Evolutionary conservation across 2,113 vertebrate species (phyloP).

Genomic region (Dipodomys ordii): DNA sequence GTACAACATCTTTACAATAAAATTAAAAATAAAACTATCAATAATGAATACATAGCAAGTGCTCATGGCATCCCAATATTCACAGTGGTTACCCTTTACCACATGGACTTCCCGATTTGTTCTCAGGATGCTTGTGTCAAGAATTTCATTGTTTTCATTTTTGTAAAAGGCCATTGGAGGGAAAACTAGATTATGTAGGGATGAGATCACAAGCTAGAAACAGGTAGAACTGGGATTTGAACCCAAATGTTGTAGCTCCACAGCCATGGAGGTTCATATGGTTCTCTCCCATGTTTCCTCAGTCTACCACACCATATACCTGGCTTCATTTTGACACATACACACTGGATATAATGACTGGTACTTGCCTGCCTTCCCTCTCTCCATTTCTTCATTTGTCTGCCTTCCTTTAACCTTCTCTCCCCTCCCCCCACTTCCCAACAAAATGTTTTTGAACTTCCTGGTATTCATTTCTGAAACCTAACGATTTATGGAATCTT

Average conservation of each 20-base stretch:
- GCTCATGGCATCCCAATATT: neutral
- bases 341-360: too few species aligned
- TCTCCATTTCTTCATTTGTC: accelerated
- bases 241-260: neutral
- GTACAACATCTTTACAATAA: too few species aligned
- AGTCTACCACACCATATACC: neutral
- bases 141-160: neutral
- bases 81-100: neutral
- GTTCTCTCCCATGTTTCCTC: too few species aligned
- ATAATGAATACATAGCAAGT: neutral
- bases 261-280: too few species aligned
- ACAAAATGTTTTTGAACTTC: constrained; percentile 15
- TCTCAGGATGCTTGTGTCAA: neutral
- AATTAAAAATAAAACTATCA: too few species aligned
- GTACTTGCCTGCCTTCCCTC: neutral
- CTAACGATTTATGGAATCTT: neutral
- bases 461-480: too few species aligned
- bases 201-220: neutral
- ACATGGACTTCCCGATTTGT: neutral
- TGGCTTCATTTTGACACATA: neutral
- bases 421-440: neutral
- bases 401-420: neutral
- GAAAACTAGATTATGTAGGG: neutral
- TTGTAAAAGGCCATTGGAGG: neutral
- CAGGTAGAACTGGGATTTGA: neutral